Evolutionary conservation across 2,888 invertebrate genomes (phyloP).

Genomic region (Ormia ochracea): DNA sequence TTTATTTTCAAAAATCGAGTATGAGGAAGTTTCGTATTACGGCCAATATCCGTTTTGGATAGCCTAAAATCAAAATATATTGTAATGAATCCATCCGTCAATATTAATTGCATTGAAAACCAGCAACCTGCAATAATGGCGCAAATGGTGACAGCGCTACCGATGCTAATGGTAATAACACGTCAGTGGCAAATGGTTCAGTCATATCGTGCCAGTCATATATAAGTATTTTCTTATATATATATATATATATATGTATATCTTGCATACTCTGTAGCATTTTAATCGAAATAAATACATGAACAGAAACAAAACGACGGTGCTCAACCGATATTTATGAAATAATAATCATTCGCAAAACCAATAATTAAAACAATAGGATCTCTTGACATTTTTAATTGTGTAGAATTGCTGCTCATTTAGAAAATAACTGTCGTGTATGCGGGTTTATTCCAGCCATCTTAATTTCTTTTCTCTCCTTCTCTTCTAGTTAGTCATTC

Average conservation of each 20-base stretch:
- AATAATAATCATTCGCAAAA: not conserved
- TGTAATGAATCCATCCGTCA: constrained; percentile 80
- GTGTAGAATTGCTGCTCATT: not conserved
- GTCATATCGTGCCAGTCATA: constrained; percentile 15
- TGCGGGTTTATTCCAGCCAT: not conserved
- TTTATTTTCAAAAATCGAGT: constrained; percentile 86
- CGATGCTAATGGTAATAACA: constrained; percentile 62
- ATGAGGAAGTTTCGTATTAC: constrained; percentile 84
- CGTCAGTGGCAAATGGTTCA: constrained; percentile 7
- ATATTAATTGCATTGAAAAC: constrained; percentile 61
- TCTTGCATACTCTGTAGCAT: too few species aligned
- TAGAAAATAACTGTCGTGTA: not conserved
- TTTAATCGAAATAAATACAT: too few species aligned
- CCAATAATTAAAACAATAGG: not conserved
- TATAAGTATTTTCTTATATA: too few species aligned
- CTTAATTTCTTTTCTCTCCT: not conserved
- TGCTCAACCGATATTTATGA: too few species aligned
- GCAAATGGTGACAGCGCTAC: constrained; percentile 59
- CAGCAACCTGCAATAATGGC: constrained; percentile 65
- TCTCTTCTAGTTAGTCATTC: not conserved
- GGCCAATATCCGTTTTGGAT: constrained; percentile 81
- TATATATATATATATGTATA: too few species aligned
- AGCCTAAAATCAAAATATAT: constrained; percentile 90
- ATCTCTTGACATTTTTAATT: not conserved
- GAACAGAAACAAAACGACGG: too few species aligned